Evolutionary conservation across 2,888 invertebrate genomes (phyloP).

Genomic region (Cylindroiulus punctatus): DNA sequence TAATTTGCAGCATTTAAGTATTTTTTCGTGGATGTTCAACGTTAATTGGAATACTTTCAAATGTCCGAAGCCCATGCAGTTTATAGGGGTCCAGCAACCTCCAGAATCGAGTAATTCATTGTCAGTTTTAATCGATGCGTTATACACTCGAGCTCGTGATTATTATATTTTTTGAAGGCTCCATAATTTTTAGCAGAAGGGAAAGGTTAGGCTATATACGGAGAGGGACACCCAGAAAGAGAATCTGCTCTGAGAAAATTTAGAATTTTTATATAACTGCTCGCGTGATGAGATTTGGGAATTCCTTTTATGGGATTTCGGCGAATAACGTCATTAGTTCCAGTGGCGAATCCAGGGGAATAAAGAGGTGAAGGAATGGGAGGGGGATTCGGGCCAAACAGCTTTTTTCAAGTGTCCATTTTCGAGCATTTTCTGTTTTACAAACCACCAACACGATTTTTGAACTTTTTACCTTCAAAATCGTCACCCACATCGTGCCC

Average conservation of each 20-base stretch:
- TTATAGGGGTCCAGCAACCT: not conserved
- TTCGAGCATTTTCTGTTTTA: not conserved
- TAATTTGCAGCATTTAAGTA: no score
- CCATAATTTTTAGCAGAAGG: not conserved
- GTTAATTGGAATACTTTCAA: no score
- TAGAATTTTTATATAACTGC: not conserved
- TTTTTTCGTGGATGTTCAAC: no score
- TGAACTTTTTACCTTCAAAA: conserved; percentile 17
- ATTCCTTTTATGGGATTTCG: not conserved
- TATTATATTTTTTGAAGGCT: not conserved
- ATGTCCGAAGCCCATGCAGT: no score
- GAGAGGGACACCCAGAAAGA: not conserved
- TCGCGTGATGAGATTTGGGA: conserved; percentile 4
- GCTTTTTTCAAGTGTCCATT: not conserved
- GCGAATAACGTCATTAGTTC: conserved; percentile 26
- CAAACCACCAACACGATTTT: conserved; percentile 16
- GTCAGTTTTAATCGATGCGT: not conserved
- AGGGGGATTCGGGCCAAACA: not conserved
- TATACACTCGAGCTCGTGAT: not conserved
- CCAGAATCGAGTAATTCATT: not conserved
- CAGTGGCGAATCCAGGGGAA: conserved; percentile 32
- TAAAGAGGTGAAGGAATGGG: not conserved
- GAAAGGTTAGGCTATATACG: not conserved
- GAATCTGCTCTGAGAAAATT: not conserved
- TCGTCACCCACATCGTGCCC: conserved; percentile 1